phyloP scores from a whole-genome alignment of 2,888 invertebrate species.

The Ichneumon xanthorius region DNA sequence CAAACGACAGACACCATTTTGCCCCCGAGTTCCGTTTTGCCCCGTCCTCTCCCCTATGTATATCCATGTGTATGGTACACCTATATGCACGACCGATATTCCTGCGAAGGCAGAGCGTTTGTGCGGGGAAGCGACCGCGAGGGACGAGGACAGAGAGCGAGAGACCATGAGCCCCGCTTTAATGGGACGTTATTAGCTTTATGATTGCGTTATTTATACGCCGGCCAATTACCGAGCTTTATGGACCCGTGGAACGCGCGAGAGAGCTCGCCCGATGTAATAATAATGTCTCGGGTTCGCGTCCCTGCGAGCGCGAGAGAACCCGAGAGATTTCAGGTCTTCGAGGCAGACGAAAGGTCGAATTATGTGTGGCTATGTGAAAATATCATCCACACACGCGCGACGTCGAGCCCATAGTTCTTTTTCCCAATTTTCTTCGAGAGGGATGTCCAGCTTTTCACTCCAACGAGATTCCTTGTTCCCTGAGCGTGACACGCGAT shows the following conservation, averaged over 20 bases:
- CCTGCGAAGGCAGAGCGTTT: constrained; percentile 62
- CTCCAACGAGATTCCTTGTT: constrained; percentile 55
- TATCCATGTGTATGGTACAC: not conserved
- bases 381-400: constrained; percentile 6
- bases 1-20: not conserved
- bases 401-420: constrained; percentile 14
- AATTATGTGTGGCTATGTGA: constrained; percentile 37
- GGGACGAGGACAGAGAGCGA: constrained; percentile 49
- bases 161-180: constrained; percentile 64
- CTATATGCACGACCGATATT: constrained; percentile 54
- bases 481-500: constrained; percentile 42
- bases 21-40: not conserved
- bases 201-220: constrained; percentile 78
- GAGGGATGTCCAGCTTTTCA: constrained; percentile 54
- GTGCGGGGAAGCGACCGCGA: constrained; percentile 70
- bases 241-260: constrained; percentile 69
- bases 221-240: constrained; percentile 74
- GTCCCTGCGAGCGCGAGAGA: constrained; percentile 50
- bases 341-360: constrained; percentile 43
- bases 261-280: constrained; percentile 66
- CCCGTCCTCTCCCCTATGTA: not conserved
- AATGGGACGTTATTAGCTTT: constrained; percentile 79
- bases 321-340: constrained; percentile 45
- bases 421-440: constrained; percentile 38
- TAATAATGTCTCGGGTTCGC: constrained; percentile 66